Evolutionary conservation across 1,140 invertebrate genomes (phyloP).

Genomic region (Wiebesia pumilae): DNA sequence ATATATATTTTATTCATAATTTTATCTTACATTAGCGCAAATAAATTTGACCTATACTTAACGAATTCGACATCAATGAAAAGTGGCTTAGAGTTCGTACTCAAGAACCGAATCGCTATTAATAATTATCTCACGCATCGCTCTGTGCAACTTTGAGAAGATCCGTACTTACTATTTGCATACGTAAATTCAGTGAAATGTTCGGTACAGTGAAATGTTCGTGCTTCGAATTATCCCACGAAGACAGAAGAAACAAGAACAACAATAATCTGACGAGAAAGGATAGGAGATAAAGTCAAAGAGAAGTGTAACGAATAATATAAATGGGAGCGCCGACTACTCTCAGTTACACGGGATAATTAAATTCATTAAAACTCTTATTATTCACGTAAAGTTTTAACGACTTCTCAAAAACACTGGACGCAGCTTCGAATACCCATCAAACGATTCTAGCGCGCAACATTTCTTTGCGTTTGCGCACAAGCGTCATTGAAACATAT

Average conservation of each 20-base stretch:
- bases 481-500: neutral
- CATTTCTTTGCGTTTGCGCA: neutral
- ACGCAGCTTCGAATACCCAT: neutral
- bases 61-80: slow-evolving; percentile 11
- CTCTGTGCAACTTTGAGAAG: neutral
- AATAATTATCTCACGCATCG: slow-evolving; percentile 40
- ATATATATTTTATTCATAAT: too few species aligned
- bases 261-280: neutral
- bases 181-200: slow-evolving; percentile 54
- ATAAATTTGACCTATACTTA: slow-evolving; percentile 29
- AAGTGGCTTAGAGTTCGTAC: neutral
- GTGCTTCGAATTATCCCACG: slow-evolving; percentile 29
- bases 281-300: neutral
- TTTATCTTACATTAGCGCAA: neutral
- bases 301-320: neutral
- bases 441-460: neutral
- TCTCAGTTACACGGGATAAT: neutral
- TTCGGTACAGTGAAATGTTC: slow-evolving; percentile 31
- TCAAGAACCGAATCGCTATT: slow-evolving; percentile 38
- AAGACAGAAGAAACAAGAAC: neutral
- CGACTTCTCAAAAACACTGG: neutral
- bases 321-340: neutral
- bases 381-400: neutral
- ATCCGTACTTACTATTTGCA: slow-evolving; percentile 41
- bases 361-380: neutral